A percentile compares a stretch with the other conserved stretches of the same genome.
Evolutionary conservation across 2,797 vertebrate species (phyloP).

Genomic region (Remorina albescens): DNA sequence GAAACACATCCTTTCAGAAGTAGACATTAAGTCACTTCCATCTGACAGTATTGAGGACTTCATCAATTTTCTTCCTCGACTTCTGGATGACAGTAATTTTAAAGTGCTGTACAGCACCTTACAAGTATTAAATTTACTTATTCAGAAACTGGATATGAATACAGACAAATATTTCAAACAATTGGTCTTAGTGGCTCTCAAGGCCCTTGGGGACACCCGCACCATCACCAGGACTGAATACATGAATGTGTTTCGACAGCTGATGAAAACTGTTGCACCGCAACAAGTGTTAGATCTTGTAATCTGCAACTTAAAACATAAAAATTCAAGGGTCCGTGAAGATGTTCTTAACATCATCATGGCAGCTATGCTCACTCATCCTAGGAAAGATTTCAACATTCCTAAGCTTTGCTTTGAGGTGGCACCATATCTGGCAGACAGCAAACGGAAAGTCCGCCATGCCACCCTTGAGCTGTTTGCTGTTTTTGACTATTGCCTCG

Average conservation of each 20-base stretch:
- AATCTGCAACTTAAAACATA: conserved; percentile 86
- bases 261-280: conserved; percentile 87
- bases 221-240: conserved; percentile 86
- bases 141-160: conserved; percentile 84
- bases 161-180: conserved; percentile 83
- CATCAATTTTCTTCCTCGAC: conserved; percentile 84
- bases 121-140: conserved; percentile 87
- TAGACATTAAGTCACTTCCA: conserved; percentile 78
- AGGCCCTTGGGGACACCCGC: conserved; percentile 88
- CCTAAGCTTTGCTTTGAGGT: conserved; percentile 86
- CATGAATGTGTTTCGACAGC: conserved; percentile 85
- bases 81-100: conserved; percentile 91
- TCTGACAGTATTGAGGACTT: conserved; percentile 84
- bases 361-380: conserved; percentile 87
- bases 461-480: conserved; percentile 91
- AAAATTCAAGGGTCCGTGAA: conserved; percentile 88
- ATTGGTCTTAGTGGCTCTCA: conserved; percentile 84
- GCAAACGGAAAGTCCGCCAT: conserved; percentile 89
- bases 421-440: conserved; percentile 88
- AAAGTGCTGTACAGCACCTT: conserved; percentile 89
- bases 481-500: conserved; percentile 86
- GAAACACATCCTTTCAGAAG: conserved; percentile 81
- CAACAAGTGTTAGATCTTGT: conserved; percentile 87
- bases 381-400: conserved; percentile 88
- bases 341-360: conserved; percentile 90